phyloP scores from a whole-genome alignment of 2,888 invertebrate genomes.

The Hylaea fasciaria region DNA sequence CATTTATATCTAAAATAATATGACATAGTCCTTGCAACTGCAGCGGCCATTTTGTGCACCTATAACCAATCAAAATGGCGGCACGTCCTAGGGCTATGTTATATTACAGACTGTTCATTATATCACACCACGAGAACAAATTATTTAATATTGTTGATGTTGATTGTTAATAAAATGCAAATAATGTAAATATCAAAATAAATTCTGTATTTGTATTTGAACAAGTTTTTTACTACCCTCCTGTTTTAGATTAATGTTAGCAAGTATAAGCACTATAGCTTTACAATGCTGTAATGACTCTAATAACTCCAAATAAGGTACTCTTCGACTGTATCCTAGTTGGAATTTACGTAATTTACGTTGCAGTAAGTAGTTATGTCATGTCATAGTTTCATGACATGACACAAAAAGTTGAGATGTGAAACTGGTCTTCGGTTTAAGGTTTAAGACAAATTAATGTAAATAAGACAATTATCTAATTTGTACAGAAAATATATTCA shows the following conservation, averaged over 20 bases:
- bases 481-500: slow-evolving; percentile 55
- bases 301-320: too few species aligned
- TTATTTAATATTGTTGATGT: slow-evolving; percentile 90
- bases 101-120: slow-evolving; percentile 77
- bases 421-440: too few species aligned
- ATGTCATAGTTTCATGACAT: too few species aligned
- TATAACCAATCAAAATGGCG: slow-evolving; percentile 52
- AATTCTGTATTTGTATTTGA: slow-evolving; percentile 90
- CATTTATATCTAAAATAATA: slow-evolving; percentile 65
- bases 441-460: neutral
- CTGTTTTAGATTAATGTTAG: too few species aligned
- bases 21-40: slow-evolving; percentile 61
- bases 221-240: slow-evolving; percentile 64
- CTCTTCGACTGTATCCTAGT: too few species aligned
- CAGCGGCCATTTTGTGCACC: slow-evolving; percentile 54
- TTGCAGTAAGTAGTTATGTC: too few species aligned
- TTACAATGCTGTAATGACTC: too few species aligned
- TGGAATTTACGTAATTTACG: too few species aligned
- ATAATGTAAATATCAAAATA: slow-evolving; percentile 90
- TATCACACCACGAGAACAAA: slow-evolving; percentile 83
- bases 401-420: too few species aligned
- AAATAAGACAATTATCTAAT: slow-evolving; percentile 27
- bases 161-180: slow-evolving; percentile 91
- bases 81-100: slow-evolving; percentile 61
- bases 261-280: too few species aligned